These are phyloP conservation scores for Montipora sp. DNA, from an alignment of 64 coral and sea anemone species.

Conservation along the genomic window DNA sequence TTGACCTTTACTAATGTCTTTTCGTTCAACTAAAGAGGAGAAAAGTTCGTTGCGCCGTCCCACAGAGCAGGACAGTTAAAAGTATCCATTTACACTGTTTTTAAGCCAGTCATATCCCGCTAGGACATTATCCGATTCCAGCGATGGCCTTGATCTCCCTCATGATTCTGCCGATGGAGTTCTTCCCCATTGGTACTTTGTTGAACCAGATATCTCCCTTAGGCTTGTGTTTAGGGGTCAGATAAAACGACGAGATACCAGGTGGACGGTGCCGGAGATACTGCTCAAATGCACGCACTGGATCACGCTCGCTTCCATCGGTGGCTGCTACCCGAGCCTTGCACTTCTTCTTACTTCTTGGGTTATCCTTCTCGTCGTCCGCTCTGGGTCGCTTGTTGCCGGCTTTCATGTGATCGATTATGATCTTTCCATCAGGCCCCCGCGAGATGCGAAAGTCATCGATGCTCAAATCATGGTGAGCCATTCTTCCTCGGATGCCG, in stretches of 20 bases:
- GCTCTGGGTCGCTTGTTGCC: constrained; percentile 79
- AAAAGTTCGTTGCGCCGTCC: constrained; percentile 2
- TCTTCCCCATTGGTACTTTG: constrained; percentile 99
- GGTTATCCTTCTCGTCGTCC: constrained; percentile 91
- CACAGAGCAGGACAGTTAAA: not conserved
- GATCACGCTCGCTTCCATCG: constrained; percentile 96
- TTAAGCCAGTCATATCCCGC: not conserved
- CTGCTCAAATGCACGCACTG: constrained; percentile 95
- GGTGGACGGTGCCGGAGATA: constrained; percentile 95
- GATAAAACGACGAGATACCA: constrained; percentile 99
- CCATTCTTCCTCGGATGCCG: constrained; percentile 97
- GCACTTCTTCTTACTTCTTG: constrained; percentile 91
- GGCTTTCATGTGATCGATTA: constrained; percentile 96
- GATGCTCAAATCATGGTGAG: constrained; percentile 95
- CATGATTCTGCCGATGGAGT: constrained; percentile 98
- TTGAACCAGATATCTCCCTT: constrained; percentile 99
- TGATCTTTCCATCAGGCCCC: constrained; percentile 91
- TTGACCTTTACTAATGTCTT: constrained; percentile 20
- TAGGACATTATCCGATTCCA: constrained; percentile 82
- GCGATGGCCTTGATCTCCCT: constrained; percentile 98
- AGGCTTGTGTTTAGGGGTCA: constrained; percentile 98
- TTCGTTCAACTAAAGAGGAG: not conserved
- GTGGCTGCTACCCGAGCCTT: constrained; percentile 95
- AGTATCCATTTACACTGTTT: not conserved
- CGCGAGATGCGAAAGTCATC: constrained; percentile 99